phyloP scores from a whole-genome alignment of 2,797 vertebrate species.

The Macropodus opercularis region DNA sequence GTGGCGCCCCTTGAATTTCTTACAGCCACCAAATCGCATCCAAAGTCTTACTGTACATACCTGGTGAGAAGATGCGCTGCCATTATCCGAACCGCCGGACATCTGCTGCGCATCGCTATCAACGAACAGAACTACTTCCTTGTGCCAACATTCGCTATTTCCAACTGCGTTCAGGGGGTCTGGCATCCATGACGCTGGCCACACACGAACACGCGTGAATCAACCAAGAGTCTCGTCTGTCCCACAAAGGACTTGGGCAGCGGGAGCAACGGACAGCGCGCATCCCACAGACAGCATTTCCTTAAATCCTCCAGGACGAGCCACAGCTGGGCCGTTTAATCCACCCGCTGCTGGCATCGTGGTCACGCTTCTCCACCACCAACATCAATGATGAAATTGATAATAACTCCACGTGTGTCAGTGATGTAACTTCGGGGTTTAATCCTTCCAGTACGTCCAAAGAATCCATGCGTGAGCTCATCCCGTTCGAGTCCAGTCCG shows the following conservation, averaged over 20 bases:
- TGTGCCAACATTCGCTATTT: conserved; percentile 26
- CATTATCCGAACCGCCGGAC: conserved; percentile 44
- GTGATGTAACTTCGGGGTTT: not conserved
- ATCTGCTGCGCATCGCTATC: conserved; percentile 28
- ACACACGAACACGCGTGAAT: conserved; percentile 34
- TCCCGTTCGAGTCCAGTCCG: not conserved
- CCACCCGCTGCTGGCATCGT: conserved; percentile 28
- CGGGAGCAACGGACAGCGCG: conserved; percentile 13
- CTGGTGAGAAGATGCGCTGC: conserved; percentile 43
- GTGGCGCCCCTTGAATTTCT: not conserved
- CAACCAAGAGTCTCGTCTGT: conserved; percentile 44
- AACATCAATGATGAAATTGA: conserved; percentile 15
- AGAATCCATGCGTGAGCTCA: conserved; percentile 24
- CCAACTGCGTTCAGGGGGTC: not conserved
- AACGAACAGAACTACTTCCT: conserved; percentile 46
- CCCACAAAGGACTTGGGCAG: conserved; percentile 30
- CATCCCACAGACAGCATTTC: conserved; percentile 26
- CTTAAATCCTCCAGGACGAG: conserved; percentile 23
- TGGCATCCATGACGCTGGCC: conserved; percentile 16
- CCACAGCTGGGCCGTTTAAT: conserved; percentile 21
- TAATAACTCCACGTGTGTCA: conserved; percentile 56
- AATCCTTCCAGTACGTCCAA: conserved; percentile 44
- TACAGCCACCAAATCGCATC: not conserved
- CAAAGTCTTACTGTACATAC: conserved; percentile 41
- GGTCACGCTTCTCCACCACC: not conserved